These are phyloP conservation scores for Volucella inflata DNA, from an alignment of 2,888 invertebrate genomes.

Conservation along the genomic window DNA sequence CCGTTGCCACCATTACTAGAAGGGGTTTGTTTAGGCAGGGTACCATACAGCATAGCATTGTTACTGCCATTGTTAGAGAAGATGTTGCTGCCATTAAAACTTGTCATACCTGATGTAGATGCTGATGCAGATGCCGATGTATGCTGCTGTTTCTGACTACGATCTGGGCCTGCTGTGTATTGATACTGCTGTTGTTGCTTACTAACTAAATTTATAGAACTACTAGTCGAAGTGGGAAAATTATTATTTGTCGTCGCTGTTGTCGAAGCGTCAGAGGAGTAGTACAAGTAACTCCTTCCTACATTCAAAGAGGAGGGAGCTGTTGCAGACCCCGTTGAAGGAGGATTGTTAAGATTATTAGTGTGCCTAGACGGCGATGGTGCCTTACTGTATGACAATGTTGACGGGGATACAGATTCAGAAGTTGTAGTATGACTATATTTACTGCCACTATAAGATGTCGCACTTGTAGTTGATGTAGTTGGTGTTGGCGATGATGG, in stretches of 20 bases:
- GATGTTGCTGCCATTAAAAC: slow-evolving; percentile 47
- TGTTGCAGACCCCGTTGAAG: slow-evolving; percentile 76
- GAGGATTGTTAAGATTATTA: slow-evolving; percentile 69
- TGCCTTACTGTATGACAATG: slow-evolving; percentile 70
- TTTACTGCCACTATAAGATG: slow-evolving; percentile 77
- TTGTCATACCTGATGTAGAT: slow-evolving; percentile 49
- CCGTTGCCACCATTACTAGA: slow-evolving; percentile 62
- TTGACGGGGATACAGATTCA: slow-evolving; percentile 60
- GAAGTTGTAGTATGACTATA: slow-evolving; percentile 77
- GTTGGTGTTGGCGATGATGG: slow-evolving; percentile 75
- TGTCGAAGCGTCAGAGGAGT: slow-evolving; percentile 64
- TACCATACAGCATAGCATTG: slow-evolving; percentile 82
- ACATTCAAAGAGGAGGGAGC: slow-evolving; percentile 78
- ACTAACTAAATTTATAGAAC: slow-evolving; percentile 80
- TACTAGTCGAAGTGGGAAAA: slow-evolving; percentile 78
- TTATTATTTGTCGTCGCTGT: slow-evolving; percentile 76
- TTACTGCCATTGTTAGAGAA: slow-evolving; percentile 58
- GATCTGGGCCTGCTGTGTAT: slow-evolving; percentile 80
- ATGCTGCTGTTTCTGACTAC: slow-evolving; percentile 68
- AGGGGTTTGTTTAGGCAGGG: slow-evolving; percentile 81
- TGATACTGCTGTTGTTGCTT: slow-evolving; percentile 78
- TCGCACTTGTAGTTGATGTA: slow-evolving; percentile 60
- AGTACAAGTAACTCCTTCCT: slow-evolving; percentile 67
- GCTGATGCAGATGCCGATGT: slow-evolving; percentile 46
- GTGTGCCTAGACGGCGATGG: slow-evolving; percentile 66